Evolutionary conservation across 2,888 invertebrate species (phyloP).

Genomic region (Pterobdella sp.): DNA sequence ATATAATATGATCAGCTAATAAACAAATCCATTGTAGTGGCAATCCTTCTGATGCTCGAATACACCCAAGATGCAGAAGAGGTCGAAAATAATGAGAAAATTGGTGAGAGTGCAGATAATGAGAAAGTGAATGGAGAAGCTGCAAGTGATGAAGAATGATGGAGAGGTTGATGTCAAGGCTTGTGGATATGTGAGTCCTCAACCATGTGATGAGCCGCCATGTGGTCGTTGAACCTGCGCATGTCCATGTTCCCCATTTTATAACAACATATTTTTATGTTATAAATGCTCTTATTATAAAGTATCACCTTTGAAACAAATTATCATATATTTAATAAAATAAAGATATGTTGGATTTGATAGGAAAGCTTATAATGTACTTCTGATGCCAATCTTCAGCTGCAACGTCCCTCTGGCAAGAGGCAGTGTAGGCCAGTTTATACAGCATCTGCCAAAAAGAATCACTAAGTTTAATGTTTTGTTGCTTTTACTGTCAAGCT

Average conservation of each 20-base stretch:
- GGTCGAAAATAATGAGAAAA: too few species aligned
- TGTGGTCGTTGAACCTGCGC: conserved; percentile 48
- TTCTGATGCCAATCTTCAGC: conserved; percentile 48
- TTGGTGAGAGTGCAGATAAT: too few species aligned
- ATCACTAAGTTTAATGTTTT: background rate
- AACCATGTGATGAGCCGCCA: conserved; percentile 38
- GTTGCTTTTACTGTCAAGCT: conserved; percentile 2
- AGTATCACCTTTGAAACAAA: background rate
- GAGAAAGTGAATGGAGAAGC: background rate
- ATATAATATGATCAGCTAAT: too few species aligned
- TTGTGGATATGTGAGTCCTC: conserved; percentile 42
- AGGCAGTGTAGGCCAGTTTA: conserved; percentile 53
- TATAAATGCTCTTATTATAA: background rate
- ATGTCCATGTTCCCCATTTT: background rate
- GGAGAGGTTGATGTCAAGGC: background rate
- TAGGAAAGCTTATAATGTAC: conserved; percentile 37
- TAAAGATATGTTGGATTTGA: background rate
- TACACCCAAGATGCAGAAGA: too few species aligned
- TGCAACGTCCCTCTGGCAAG: conserved; percentile 50
- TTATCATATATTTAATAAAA: background rate
- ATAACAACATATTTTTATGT: conserved; percentile 33
- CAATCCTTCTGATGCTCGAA: too few species aligned
- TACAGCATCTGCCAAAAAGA: conserved; percentile 49
- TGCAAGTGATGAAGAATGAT: background rate
- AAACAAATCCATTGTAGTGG: too few species aligned